Evolutionary conservation across 64 coral and sea anemone species (phyloP).

Genomic region (Montipora capricornis): DNA sequence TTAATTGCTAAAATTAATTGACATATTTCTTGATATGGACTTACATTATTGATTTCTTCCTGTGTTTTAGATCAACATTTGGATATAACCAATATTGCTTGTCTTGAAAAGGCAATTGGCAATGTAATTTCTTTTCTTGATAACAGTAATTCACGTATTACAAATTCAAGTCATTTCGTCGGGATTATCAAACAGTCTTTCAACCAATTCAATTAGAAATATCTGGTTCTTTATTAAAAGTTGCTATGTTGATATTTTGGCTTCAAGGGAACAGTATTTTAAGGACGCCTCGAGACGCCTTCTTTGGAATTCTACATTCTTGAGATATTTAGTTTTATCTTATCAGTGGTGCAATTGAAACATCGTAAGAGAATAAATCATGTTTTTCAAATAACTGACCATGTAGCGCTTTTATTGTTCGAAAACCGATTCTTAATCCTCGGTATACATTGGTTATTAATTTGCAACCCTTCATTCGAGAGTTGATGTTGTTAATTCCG

Average conservation of each 20-base stretch:
- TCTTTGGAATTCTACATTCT: background rate
- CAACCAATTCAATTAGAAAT: background rate
- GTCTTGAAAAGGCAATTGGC: background rate
- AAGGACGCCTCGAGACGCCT: background rate
- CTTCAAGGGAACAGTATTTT: background rate
- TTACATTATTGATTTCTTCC: background rate
- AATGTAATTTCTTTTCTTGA: background rate
- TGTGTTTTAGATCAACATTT: background rate
- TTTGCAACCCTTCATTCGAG: background rate
- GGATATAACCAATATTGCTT: background rate
- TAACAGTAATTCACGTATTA: background rate
- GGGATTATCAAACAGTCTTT: background rate
- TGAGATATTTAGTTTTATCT: background rate
- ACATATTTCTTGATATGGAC: background rate
- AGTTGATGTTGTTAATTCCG: conserved; percentile 4
- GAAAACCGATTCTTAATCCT: background rate
- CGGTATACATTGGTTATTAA: background rate
- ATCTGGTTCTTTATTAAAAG: background rate
- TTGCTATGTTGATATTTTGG: background rate
- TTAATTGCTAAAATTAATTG: too few relatives aligned
- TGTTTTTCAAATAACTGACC: background rate
- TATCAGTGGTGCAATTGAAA: background rate
- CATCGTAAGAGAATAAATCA: background rate
- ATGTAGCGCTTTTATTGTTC: background rate
- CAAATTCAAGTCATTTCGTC: background rate